Conservation (phyloP, 2,113 vertebrate genomes). For the Cyanoliseus patagonus region DNA sequence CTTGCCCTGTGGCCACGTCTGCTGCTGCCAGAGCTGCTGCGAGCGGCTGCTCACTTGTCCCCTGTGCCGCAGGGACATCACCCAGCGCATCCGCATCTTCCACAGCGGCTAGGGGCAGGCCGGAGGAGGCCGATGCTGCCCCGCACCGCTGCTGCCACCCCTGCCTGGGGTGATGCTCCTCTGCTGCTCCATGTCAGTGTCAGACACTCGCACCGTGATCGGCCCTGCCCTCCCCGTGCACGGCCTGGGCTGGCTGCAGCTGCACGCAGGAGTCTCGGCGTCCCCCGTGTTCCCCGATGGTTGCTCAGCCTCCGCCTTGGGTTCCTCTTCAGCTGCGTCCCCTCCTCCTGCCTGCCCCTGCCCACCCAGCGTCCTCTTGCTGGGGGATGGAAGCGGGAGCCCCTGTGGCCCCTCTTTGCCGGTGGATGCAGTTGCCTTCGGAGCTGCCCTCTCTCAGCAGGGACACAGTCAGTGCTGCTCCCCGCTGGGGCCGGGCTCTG, state of each 20-base stretch:
- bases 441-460: neutral
- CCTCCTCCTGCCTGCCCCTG: neutral
- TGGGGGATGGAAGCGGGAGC: neutral
- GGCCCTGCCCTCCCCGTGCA: neutral
- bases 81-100: conserved; percentile 87
- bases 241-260: neutral
- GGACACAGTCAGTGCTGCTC: neutral
- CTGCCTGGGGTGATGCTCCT: rapidly evolving
- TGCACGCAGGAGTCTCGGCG: neutral
- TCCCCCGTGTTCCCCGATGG: rapidly evolving
- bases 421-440: neutral
- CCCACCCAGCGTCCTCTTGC: neutral
- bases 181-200: neutral
- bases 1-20: conserved; percentile 92
- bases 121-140: rapidly evolving
- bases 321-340: rapidly evolving
- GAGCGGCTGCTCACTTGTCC: conserved; percentile 83
- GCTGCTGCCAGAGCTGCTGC: conserved; percentile 90
- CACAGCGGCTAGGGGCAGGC: conserved; percentile 59
- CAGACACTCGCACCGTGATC: neutral
- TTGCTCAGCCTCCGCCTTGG: neutral
- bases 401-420: neutral
- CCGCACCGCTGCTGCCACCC: rapidly evolving
- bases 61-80: conserved; percentile 83
- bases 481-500: rapidly evolving